Evolutionary conservation across 2,888 invertebrate species (phyloP).

Genomic region (Drosophila cracens): DNA sequence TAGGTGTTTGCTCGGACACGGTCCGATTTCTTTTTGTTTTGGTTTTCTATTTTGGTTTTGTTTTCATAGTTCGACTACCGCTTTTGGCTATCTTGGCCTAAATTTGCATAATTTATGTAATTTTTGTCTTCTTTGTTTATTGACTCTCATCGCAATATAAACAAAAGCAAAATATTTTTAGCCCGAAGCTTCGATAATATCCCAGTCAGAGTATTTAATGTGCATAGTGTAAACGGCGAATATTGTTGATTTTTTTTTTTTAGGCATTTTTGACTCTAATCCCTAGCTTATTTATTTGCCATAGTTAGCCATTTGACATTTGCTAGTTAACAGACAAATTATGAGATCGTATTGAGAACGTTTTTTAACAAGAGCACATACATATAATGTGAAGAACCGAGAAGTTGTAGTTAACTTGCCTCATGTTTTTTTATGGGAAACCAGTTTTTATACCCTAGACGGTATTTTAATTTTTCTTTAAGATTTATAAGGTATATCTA

Average conservation of each 20-base stretch:
- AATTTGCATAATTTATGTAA: conserved; percentile 74
- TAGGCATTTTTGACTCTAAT: conserved; percentile 8
- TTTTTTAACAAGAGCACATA: neutral
- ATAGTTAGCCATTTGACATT: conserved; percentile 11
- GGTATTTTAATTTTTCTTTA: neutral
- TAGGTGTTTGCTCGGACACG: conserved; percentile 51
- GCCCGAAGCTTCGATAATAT: conserved; percentile 28
- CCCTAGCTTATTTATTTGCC: conserved; percentile 19
- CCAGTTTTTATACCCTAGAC: neutral
- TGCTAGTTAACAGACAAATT: conserved; percentile 13
- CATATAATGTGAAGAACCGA: neutral
- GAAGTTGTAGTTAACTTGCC: no score
- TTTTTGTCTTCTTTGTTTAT: conserved; percentile 49
- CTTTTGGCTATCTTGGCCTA: conserved; percentile 61
- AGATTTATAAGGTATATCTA: neutral
- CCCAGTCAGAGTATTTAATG: neutral
- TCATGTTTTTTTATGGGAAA: neutral
- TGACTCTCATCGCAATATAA: conserved; percentile 33
- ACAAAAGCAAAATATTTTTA: conserved; percentile 23
- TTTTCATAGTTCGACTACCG: conserved; percentile 53
- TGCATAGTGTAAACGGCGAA: conserved; percentile 1
- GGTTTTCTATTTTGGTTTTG: conserved; percentile 23
- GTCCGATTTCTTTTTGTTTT: conserved; percentile 57
- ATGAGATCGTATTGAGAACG: neutral
- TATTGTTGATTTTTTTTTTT: conserved; percentile 5